Evolutionary conservation across 2,797 vertebrate species (phyloP), one percentile per base, ranked within the genome.

Genomic region (Malurus splendens): DNA sequence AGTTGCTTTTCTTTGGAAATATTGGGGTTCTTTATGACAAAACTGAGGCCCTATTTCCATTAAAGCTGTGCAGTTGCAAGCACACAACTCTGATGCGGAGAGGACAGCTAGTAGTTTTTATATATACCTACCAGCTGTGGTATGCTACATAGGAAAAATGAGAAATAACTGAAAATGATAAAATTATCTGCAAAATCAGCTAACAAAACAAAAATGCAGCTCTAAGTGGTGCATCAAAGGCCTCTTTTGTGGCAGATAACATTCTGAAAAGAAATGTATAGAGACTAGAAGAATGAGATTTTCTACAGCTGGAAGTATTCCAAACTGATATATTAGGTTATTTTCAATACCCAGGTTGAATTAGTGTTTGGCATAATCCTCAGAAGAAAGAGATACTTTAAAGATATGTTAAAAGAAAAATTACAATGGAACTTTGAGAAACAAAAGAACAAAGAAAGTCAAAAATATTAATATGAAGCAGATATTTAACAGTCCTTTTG

Each of bases 361-460:
- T 78, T 79, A 89, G 24, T 52, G 33, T 89, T 92, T 38, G 54
- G 45, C 55, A 25, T 89, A 90, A 86, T 93, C 47, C 57, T 92
- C 22, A 86, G 62, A 86, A 93, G 82, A 92, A 94, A 94, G 85
- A 94, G 86, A 93, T 80, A 83, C 50, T 94, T 95, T 74, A 89
- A 74, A 92, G 61, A 92, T 81, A 72, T 9, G 1, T 23, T 45
- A 36, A 86, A 94, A 74, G 89, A 79, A 84, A 94, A 92, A 70
- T 89, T 78, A 94, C 60, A 87, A 14, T 65, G 23, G 4, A 41
- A 86, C 82, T 86, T 91, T 18, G 42, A 91, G 54, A 66, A 78
- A 93, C 38, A 86, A 90, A 94, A 77, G 68, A 89, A 61, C 83
- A 82, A 92, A 95, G 77, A 24, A 89, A 90, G 76, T 82, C 32